Evolutionary conservation across 2,113 vertebrate genomes (phyloP), one percentile per base, ranked within the genome.

Genomic region (Erinaceus europaeus): DNA sequence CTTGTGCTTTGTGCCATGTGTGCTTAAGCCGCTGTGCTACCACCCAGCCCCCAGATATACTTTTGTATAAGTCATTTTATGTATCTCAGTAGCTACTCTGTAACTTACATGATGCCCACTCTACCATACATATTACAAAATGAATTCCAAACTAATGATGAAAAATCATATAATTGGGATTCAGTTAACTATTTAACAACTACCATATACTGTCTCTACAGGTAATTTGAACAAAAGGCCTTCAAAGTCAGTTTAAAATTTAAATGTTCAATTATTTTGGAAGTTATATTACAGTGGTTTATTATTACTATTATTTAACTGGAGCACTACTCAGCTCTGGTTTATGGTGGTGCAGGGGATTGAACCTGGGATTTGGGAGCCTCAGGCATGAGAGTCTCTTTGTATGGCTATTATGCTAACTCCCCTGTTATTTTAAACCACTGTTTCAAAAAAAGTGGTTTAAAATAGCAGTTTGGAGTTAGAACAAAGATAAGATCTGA

Each of bases 181-280:
- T 57, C 46, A 78, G 12, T 15, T 11, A 23, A 13, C 40, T 3
- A 50, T 53, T 78, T 61, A 84, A 74, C 44, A 68, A 59, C 34
- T 32, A 65, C 9, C 5, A 20, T 50, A 1, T 79, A 9, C 3
- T 72, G 8, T 5, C 27, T 74, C 32, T 23, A 32, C 42, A 48
- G 25, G 73, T 52, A 72, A 23, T 15, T 61, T 21, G 34, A 21
- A 20, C 67, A 50, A 88, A 50, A 44, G 32, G 36, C 29, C 36
- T 74, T n/a, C 34, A 52, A 86, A n/a, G 38, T 87, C 88, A 59
- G 14, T 40, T 82, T 79, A 85, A 88, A 91, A n/a, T 81, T 93
- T 59, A 88, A 86, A 88, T 67, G 89, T 88, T 73, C 69, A 81
- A 59, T 94, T 83, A 82, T 90, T 89, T 74, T 55, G 65, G 32